These are phyloP conservation scores for Tokudaia muenninki DNA, from an alignment of 2,797 vertebrate genomes.

Conservation along the genomic window DNA sequence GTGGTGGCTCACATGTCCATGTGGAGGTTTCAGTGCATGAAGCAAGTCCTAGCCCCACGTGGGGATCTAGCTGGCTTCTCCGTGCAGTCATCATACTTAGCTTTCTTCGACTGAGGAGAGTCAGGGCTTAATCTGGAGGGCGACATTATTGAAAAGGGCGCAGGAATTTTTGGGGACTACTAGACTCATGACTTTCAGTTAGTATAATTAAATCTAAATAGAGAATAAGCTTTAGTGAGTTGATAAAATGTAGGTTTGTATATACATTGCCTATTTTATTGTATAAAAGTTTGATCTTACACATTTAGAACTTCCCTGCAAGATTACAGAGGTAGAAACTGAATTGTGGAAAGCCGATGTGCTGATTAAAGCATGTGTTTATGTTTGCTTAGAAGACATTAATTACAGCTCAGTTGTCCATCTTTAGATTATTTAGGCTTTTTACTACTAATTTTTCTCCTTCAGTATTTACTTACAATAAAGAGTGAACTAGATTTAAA, in stretches of 20 bases:
- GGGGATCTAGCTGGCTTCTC: not conserved
- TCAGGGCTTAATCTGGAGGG: not conserved
- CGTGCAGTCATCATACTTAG: not conserved
- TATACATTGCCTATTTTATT: not conserved
- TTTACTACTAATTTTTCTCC: constrained; percentile 28
- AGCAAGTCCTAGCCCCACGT: not conserved
- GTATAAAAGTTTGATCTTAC: constrained; percentile 23
- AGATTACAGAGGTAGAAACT: constrained; percentile 34
- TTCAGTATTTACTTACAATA: not conserved
- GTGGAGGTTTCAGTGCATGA: not conserved
- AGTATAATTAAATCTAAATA: constrained; percentile 50
- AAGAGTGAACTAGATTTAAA: constrained; percentile 24
- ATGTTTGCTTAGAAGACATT: constrained; percentile 49
- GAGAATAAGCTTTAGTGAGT: not conserved
- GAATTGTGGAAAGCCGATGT: not conserved
- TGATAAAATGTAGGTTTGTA: constrained; percentile 34
- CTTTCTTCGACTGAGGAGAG: not conserved
- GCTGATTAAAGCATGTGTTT: constrained; percentile 36
- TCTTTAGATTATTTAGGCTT: constrained; percentile 31
- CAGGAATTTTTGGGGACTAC: constrained; percentile 7
- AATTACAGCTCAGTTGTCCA: not conserved
- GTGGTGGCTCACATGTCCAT: not conserved
- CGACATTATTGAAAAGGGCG: constrained; percentile 32
- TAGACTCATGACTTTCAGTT: constrained; percentile 31
- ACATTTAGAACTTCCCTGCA: constrained; percentile 1